Evolutionary conservation across 2,113 vertebrate species (phyloP).

Genomic region (Hepsetus odoe): DNA sequence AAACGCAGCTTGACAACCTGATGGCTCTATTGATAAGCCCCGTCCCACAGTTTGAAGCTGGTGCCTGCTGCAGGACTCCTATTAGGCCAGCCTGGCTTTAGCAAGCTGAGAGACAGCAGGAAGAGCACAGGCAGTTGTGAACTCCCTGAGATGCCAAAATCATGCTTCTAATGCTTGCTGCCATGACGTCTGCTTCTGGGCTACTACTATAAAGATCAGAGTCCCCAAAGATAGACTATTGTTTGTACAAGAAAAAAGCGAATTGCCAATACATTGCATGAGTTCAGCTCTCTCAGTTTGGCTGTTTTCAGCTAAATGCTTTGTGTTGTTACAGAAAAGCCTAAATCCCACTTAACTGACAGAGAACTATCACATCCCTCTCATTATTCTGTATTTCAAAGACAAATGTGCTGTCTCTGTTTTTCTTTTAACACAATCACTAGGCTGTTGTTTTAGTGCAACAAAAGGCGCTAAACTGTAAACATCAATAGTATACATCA

Average conservation of each 20-base stretch:
- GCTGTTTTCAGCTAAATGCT: neutral
- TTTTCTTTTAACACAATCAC: neutral
- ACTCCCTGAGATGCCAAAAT: constrained; percentile 20
- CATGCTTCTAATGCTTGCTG: constrained; percentile 8
- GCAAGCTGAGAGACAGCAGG: neutral
- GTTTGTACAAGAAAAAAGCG: constrained; percentile 1
- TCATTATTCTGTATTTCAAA: neutral
- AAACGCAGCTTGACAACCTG: constrained; percentile 37
- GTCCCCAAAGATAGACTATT: constrained; percentile 4
- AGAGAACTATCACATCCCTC: neutral
- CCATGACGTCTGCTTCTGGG: constrained; percentile 38
- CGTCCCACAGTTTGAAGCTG: constrained; percentile 28
- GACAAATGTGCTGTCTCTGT: neutral
- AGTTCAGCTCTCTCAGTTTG: neutral
- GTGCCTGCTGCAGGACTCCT: constrained; percentile 6
- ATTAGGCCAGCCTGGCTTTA: constrained; percentile 16
- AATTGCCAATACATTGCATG: neutral
- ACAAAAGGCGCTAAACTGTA: too few species aligned
- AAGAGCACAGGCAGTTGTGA: constrained; percentile 19
- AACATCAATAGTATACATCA: too few species aligned
- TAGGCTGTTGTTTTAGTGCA: neutral
- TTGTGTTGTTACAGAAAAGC: constrained; percentile 1
- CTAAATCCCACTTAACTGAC: neutral
- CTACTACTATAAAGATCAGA: constrained; percentile 15
- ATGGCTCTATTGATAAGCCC: constrained; percentile 46